These are phyloP conservation scores for Tethya wilhelma DNA, from an alignment of 37 sponge, comb jelly and placozoan species.

Conservation along the genomic window DNA sequence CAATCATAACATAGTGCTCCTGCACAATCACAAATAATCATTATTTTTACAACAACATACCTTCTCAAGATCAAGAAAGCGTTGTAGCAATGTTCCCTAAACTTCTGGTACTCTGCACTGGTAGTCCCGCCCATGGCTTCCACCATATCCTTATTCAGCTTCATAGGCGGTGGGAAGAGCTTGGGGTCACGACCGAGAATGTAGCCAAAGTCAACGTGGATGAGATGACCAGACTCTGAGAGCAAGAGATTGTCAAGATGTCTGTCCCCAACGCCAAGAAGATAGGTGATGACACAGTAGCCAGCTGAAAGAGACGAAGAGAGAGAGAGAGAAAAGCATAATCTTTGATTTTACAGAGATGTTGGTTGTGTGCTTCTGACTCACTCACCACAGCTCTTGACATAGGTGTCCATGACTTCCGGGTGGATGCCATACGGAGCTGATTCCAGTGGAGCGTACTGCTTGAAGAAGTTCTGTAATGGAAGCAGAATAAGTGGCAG, in stretches of 20 bases:
- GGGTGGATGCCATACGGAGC: conserved; percentile 77
- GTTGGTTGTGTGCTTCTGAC: background rate
- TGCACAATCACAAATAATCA: background rate
- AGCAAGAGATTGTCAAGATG: conserved; percentile 98
- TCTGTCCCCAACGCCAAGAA: conserved; percentile 95
- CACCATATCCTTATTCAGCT: conserved; percentile 98
- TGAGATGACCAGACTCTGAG: conserved; percentile 83
- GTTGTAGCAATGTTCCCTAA: conserved; percentile 96
- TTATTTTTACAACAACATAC: conserved; percentile 29
- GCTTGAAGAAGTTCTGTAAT: conserved; percentile 64
- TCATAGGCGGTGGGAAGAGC: conserved; percentile 99
- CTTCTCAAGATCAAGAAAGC: conserved; percentile 94
- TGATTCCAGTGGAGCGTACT: conserved; percentile 43
- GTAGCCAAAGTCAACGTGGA: conserved; percentile 99
- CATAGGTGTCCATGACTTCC: conserved; percentile 98
- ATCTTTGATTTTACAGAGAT: background rate
- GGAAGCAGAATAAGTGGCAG: background rate
- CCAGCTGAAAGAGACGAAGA: conserved; percentile 73
- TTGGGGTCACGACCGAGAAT: conserved; percentile 98
- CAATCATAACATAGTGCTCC: no score
- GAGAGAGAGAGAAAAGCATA: background rate
- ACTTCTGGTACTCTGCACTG: conserved; percentile 87
- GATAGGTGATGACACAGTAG: conserved; percentile 97
- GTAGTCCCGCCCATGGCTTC: conserved; percentile 81
- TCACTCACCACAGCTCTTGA: conserved; percentile 91